Percentiles rank a stretch among this genome's conserved stretches.
These are phyloP conservation scores for Conus canariensis DNA, from an alignment of 2,888 invertebrate genomes.

Conservation along the genomic window DNA sequence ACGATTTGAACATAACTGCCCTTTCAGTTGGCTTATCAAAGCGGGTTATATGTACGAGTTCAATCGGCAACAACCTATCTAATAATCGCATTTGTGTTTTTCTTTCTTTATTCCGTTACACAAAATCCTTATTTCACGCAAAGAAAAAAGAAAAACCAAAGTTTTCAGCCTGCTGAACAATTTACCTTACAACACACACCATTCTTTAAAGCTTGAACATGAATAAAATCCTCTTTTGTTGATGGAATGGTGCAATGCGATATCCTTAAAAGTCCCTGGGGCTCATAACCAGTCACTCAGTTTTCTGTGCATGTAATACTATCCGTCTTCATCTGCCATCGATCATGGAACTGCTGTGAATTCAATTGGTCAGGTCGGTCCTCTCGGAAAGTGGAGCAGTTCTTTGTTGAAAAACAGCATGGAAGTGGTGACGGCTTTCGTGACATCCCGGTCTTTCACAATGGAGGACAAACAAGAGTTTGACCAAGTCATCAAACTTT, in stretches of 20 bases:
- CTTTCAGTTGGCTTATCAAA: too few relatives aligned
- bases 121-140: too few relatives aligned
- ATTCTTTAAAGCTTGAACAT: too few relatives aligned
- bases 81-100: too few relatives aligned
- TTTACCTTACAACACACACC: too few relatives aligned
- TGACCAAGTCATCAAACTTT: constrained; percentile 9
- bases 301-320: not conserved
- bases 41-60: too few relatives aligned
- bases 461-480: constrained; percentile 3
- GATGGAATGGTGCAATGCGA: not conserved
- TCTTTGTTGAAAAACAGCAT: not conserved
- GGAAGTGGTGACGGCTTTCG: constrained; percentile 2
- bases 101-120: too few relatives aligned
- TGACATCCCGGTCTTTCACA: not conserved
- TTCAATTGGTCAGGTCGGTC: not conserved
- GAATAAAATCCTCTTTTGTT: not conserved
- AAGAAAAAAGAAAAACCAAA: too few relatives aligned
- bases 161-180: too few relatives aligned
- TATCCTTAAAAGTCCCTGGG: not conserved
- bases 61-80: too few relatives aligned
- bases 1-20: too few relatives aligned
- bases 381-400: not conserved
- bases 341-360: not conserved
- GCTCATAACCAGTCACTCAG: not conserved
- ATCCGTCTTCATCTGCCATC: not conserved